Evolutionary conservation across 2,797 vertebrate genomes (phyloP), one percentile per base, ranked within the genome.

Genomic region (Heterohyrax brucei): DNA sequence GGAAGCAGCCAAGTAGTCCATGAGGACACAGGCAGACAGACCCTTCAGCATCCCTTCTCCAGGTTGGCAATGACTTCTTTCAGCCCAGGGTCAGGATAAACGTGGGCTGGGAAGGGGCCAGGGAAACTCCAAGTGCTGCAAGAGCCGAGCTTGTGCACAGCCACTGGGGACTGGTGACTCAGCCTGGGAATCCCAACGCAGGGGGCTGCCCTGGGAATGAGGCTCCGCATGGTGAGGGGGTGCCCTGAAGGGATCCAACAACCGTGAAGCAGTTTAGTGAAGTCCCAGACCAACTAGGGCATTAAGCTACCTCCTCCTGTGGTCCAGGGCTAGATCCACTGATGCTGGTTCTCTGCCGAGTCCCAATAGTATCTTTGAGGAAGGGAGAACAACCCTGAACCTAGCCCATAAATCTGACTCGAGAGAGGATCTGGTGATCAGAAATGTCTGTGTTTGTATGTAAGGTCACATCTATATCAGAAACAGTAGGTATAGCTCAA

Each of bases 71-170:
- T 84, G 75, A 46, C 30, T 93, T 95, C 79, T 68, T 83, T 21
- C 68, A 70, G 9, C 33, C 53, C 18, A 28, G 53, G 64, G 53
- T 91, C 44, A 83, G 87, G 39, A 90, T 82, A 28, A 62, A 84
- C 16, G 33, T 68, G 56, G 59, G 39, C 78, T 90, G 96, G 85
- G 92, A 93, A 78, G 59, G 30, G 56, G 89, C 94, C 94, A 94
- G 97, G 97, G 96, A 97, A 98, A 97, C 89, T 97, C 95, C 96
- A 93, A 83, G 79, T 82, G 68, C 93, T 95, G 87, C 79, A 96
- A 97, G 78, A 96, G 61, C 24, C 3, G 87, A 86, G 91, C 61
- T 53, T 82, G 88, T 72, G 26, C 82, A 70, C 78, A 92, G 70
- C 10, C 62, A 80, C 95, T 87, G 72, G 86, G 93, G 94, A 85